phyloP scores from a whole-genome alignment of 2,888 invertebrate genomes.

The Thecocarcelia acutangulata region DNA sequence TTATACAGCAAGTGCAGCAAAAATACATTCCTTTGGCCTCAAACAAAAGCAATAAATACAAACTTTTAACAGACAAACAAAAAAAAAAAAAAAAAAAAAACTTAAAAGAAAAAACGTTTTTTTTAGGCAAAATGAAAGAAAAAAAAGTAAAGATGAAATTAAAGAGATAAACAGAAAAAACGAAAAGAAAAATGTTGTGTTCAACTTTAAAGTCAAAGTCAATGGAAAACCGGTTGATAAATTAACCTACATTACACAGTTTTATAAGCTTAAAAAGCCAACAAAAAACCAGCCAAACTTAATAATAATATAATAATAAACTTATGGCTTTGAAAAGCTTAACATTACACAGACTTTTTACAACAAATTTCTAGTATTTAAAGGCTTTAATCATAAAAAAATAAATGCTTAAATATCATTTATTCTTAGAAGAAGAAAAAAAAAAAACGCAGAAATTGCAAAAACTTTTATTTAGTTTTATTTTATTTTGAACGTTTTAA shows the following conservation, averaged over 20 bases:
- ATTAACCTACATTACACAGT: constrained; percentile 67
- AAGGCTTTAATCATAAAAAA: constrained; percentile 9
- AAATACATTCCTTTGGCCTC: background rate
- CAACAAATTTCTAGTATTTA: constrained; percentile 1
- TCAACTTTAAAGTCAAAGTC: constrained; percentile 43
- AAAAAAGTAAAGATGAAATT: constrained; percentile 6
- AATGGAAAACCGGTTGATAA: constrained; percentile 62
- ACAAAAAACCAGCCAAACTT: constrained; percentile 12
- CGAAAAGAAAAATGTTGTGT: constrained; percentile 15
- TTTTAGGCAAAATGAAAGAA: background rate
- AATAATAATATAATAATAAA: constrained; percentile 29
- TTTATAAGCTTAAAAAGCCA: constrained; percentile 34
- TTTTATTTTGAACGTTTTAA: no score
- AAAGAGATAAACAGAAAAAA: background rate
- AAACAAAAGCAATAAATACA: constrained; percentile 36
- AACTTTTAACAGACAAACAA: constrained; percentile 33
- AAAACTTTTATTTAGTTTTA: constrained; percentile 38
- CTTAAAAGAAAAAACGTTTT: background rate
- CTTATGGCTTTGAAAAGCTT: constrained; percentile 20
- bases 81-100: constrained; percentile 7
- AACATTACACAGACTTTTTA: constrained; percentile 17
- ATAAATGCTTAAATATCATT: constrained; percentile 38
- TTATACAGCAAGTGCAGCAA: constrained; percentile 58
- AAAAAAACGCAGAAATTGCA: background rate
- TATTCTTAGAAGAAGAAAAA: background rate